A percentile compares a stretch with the other conserved stretches of the same genome.
phyloP scores from a whole-genome alignment of 2,113 vertebrate genomes.

The Cryptomyrus ogoouensis region DNA sequence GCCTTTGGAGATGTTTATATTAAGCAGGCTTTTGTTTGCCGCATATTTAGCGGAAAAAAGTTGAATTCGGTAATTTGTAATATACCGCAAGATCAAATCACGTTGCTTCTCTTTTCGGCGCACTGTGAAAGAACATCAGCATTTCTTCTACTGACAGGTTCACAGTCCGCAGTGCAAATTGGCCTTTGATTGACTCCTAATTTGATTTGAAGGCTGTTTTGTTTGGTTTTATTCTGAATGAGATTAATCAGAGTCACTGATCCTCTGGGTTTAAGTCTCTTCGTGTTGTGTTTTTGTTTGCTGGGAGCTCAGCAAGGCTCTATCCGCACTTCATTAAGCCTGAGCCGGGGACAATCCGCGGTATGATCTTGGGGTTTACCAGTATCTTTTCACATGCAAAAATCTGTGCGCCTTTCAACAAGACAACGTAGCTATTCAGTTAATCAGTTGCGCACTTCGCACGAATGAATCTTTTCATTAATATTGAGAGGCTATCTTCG shows the following conservation, averaged over 20 bases:
- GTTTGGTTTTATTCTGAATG: slow-evolving; percentile 85
- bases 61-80: slow-evolving; percentile 1
- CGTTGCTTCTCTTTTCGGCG: not conserved
- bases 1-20: not conserved
- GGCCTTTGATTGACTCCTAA: slow-evolving; percentile 96
- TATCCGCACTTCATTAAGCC: slow-evolving; percentile 99
- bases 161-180: slow-evolving; percentile 63
- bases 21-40: not conserved
- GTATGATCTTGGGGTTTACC: slow-evolving; percentile 75
- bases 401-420: slow-evolving; percentile 58
- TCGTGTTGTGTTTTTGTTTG: slow-evolving; percentile 82
- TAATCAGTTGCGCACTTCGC: slow-evolving; percentile 78
- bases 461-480: slow-evolving; percentile 53
- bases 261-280: slow-evolving; percentile 89
- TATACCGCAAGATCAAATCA: slow-evolving; percentile 17
- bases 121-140: not conserved
- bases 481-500: slow-evolving; percentile 38
- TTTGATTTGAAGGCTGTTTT: slow-evolving; percentile 90
- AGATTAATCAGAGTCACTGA: slow-evolving; percentile 97
- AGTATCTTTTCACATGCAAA: slow-evolving; percentile 88
- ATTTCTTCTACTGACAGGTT: not conserved
- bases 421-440: slow-evolving; percentile 53
- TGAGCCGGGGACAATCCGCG: slow-evolving; percentile 75
- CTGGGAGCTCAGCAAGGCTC: slow-evolving; percentile 82
- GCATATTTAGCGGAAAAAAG: not conserved